Evolutionary conservation across 35 echinoderm and acorn worm species (phyloP).

Genomic region (Apostichopus parvimensis): DNA sequence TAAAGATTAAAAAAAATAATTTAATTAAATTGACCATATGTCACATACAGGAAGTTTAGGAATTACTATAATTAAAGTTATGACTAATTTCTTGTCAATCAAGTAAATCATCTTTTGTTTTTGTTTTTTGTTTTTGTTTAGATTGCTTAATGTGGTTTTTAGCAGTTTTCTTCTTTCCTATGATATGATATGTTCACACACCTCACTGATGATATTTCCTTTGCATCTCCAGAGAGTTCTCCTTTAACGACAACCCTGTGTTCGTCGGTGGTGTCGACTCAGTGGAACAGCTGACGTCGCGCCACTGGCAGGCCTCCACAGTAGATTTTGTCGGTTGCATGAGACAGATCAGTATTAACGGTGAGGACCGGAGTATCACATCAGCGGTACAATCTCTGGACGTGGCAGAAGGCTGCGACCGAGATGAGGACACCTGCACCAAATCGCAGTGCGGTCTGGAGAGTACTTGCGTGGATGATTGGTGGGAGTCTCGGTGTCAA

Average conservation of each 20-base stretch:
- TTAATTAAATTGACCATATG: no score
- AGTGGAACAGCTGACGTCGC: slow-evolving; percentile 50
- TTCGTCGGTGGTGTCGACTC: slow-evolving; percentile 76
- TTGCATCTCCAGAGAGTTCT: slow-evolving; percentile 57
- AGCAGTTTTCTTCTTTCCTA: no score
- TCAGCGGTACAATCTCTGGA: slow-evolving; percentile 15
- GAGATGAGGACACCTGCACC: slow-evolving; percentile 59
- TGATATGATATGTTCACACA: no score
- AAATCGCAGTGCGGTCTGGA: slow-evolving; percentile 4
- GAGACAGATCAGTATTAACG: slow-evolving; percentile 75
- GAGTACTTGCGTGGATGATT: slow-evolving; percentile 84
- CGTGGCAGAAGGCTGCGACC: slow-evolving; percentile 62
- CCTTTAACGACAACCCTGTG: slow-evolving; percentile 61
- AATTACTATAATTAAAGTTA: no score
- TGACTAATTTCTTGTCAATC: no score
- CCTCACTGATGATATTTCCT: not conserved
- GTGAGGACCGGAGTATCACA: slow-evolving; percentile 40
- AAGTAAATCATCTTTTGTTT: no score
- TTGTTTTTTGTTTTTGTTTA: no score
- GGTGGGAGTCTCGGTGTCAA: slow-evolving; percentile 82
- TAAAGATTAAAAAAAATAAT: no score
- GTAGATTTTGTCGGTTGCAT: slow-evolving; percentile 96
- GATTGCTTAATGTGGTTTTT: no score
- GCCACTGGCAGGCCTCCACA: slow-evolving; percentile 78
- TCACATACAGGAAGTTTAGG: no score